phyloP scores from a whole-genome alignment of 2,113 vertebrate genomes.

The Seriola aureovittata region DNA sequence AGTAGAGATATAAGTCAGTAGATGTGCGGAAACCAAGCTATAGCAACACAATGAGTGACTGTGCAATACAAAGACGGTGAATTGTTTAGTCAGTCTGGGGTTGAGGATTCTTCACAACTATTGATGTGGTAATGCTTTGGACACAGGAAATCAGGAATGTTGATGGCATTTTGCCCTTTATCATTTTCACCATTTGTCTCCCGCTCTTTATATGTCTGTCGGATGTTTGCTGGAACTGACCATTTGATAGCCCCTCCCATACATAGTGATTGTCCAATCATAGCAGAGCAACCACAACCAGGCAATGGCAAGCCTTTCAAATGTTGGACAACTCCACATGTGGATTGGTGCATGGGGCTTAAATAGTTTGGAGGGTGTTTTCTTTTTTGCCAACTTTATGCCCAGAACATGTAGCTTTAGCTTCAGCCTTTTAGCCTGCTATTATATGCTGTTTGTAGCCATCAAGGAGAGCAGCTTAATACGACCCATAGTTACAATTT shows the following conservation, averaged over 20 bases:
- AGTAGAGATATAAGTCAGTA: constrained; percentile 69
- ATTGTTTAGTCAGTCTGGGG: constrained; percentile 50
- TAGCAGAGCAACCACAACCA: neutral
- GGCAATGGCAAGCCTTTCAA: too few species aligned
- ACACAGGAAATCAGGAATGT: constrained; percentile 70
- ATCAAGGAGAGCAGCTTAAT: too few species aligned
- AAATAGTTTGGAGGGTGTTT: too few species aligned
- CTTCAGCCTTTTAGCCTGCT: too few species aligned
- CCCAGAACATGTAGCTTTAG: too few species aligned
- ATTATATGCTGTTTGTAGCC: too few species aligned
- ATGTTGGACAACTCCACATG: too few species aligned
- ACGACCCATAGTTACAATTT: too few species aligned
- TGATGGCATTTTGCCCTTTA: constrained; percentile 49
- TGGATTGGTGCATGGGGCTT: too few species aligned
- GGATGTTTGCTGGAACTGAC: neutral
- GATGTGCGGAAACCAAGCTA: constrained; percentile 54
- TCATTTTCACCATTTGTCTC: constrained; percentile 39
- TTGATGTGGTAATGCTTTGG: constrained; percentile 64
- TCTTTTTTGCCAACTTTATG: too few species aligned
- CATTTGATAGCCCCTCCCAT: constrained; percentile 4
- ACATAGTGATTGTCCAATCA: neutral
- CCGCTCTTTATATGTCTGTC: constrained; percentile 30
- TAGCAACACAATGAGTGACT: constrained; percentile 76
- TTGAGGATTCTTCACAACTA: constrained; percentile 50
- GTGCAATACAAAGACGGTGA: constrained; percentile 68